These are phyloP conservation scores for Drosophila pseudoananassae DNA, from an alignment of 1,140 invertebrate species.

Conservation along the genomic window DNA sequence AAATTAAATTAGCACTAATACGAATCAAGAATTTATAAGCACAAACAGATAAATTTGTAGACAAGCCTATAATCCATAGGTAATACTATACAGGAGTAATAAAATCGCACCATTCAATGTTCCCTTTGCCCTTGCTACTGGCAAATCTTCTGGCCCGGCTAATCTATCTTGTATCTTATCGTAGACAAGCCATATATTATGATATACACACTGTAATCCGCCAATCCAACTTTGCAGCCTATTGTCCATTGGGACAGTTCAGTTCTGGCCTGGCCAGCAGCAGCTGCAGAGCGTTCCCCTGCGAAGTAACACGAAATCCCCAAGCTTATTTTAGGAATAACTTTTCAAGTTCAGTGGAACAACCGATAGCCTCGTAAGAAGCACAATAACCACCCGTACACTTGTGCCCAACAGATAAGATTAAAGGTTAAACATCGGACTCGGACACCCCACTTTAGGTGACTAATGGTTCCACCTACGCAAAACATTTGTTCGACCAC, in stretches of 20 bases:
- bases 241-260: constrained; percentile 1
- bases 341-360: constrained; percentile 36
- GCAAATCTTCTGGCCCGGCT: constrained; percentile 25
- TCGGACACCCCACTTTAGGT: constrained; percentile 14
- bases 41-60: neutral
- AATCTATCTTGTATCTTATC: constrained; percentile 49
- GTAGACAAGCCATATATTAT: constrained; percentile 23
- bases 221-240: constrained; percentile 3
- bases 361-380: constrained; percentile 31
- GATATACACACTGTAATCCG: constrained; percentile 26
- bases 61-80: neutral
- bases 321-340: constrained; percentile 9
- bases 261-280: constrained; percentile 40
- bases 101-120: neutral
- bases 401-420: constrained; percentile 36
- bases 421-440: constrained; percentile 52
- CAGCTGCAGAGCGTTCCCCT: constrained; percentile 24
- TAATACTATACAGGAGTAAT: neutral
- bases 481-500: neutral
- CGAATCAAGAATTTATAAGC: too few relatives aligned
- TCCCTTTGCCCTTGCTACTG: constrained; percentile 15
- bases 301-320: neutral
- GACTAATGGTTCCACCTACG: constrained; percentile 11
- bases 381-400: constrained; percentile 24
- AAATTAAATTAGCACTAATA: too few relatives aligned